phyloP scores from a whole-genome alignment of 2,888 invertebrate genomes.

The Catonia carolina region DNA sequence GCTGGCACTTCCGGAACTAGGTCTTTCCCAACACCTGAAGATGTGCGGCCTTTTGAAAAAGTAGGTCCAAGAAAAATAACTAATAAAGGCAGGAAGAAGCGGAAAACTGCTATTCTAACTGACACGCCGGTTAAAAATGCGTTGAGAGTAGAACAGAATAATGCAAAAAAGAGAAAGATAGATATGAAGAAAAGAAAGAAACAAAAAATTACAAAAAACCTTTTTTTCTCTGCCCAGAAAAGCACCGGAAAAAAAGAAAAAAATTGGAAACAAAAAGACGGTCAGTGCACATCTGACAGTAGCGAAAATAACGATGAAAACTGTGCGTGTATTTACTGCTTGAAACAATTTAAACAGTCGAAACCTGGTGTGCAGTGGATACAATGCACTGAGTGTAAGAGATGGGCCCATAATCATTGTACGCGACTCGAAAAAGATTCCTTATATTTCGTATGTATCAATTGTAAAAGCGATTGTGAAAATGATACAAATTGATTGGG shows the following conservation, averaged over 20 bases:
- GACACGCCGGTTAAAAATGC: too few relatives aligned
- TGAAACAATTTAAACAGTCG: constrained; percentile 1
- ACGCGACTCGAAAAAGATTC: not conserved
- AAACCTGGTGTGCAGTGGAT: constrained; percentile 7
- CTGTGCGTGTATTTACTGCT: constrained; percentile 18
- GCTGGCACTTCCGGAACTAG: too few relatives aligned
- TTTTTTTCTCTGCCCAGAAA: not conserved
- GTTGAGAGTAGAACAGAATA: too few relatives aligned
- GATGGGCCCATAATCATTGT: constrained; percentile 18
- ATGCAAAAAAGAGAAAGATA: too few relatives aligned
- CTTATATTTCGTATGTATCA: not conserved
- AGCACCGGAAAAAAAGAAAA: not conserved
- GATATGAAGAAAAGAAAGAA: too few relatives aligned
- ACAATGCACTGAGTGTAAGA: constrained; percentile 4
- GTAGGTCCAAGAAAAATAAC: too few relatives aligned
- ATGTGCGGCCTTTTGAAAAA: too few relatives aligned
- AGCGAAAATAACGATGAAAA: constrained; percentile 9
- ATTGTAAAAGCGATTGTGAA: not conserved
- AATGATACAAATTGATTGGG: too few relatives aligned
- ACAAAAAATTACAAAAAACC: too few relatives aligned
- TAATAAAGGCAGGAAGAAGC: too few relatives aligned
- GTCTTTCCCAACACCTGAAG: too few relatives aligned
- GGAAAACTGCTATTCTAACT: too few relatives aligned
- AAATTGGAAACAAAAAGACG: not conserved
- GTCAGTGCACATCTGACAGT: not conserved